Base-by-base conservation (phyloP, 2,888 invertebrate species). In the Coleophora deauratella region DNA sequence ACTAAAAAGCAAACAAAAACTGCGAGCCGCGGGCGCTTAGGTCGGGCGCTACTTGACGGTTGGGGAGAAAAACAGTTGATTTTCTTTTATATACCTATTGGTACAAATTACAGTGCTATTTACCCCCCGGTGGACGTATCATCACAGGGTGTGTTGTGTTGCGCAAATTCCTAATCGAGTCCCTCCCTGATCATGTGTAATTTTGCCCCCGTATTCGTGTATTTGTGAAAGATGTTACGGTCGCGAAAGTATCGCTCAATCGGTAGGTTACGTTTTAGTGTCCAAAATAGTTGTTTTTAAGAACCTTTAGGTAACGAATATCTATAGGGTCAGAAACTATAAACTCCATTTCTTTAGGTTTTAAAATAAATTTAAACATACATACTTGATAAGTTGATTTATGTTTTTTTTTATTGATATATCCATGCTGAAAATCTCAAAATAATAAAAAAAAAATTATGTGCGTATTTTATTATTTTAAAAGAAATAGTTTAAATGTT, bases 81-180 rank as follows among this genome's bases (percentile, higher is more conserved):
- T 54, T 56, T 59, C 72, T 79, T 81, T 65, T 82, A 82, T 21
- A 21, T 21, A 21, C n/a, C n/a, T 82, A 82, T 66, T 56, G 57
- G 47, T 54, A 57, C 66, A 77, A 81, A 80, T 78, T 76, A 66
- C 63, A 66, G 56, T 39, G 50, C 47, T 56, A 73, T 74, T 70
- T 66, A 65, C 80, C 77, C 66, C 84, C 84, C 76, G 81, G 77
- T 81, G 84, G 80, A 79, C 66, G 55, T 59, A 60, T 84, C 80
- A 76, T 84, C 80, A 81, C 58, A 65, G 75, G 84, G 82, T 66
- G 80, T 74, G 78, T 70, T 68, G 73, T 74, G 62, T 59, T 54
- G 46, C 54, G 63, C 66, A 69, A 72, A 76, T 74, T 72, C 70
- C 72, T 76, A 74, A 80, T 79, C 59, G 59, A 50, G 56, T 56